phyloP scores from a whole-genome alignment of 2,888 invertebrate species.

The Tineola bisselliella region DNA sequence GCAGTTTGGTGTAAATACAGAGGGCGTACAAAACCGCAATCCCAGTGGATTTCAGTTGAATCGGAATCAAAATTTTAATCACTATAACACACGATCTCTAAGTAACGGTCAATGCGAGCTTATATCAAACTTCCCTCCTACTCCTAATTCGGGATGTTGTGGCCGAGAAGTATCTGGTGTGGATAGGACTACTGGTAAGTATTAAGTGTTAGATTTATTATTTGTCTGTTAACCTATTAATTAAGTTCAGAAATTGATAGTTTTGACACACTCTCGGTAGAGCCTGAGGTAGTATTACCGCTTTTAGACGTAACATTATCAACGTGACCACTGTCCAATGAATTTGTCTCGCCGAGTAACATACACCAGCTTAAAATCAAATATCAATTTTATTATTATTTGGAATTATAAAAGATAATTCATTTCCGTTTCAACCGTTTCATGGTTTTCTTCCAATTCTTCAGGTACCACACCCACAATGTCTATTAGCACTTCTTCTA shows the following conservation, averaged over 20 bases:
- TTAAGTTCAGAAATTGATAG: slow-evolving; percentile 16
- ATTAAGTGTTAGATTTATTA: neutral
- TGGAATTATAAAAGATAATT: too few species aligned
- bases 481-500: slow-evolving; percentile 14
- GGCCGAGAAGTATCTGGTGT: slow-evolving; percentile 39
- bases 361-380: too few species aligned
- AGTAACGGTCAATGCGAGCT: slow-evolving; percentile 28
- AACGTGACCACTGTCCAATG: too few species aligned
- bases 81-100: neutral
- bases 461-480: too few species aligned
- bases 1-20: neutral
- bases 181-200: slow-evolving; percentile 39
- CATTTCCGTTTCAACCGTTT: too few species aligned
- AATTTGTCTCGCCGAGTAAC: too few species aligned
- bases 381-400: too few species aligned
- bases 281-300: too few species aligned
- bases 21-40: neutral
- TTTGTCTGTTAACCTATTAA: too few species aligned
- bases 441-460: too few species aligned
- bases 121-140: slow-evolving; percentile 37
- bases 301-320: too few species aligned
- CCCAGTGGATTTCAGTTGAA: neutral
- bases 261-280: too few species aligned
- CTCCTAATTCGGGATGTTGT: slow-evolving; percentile 43
- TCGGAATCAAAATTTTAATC: neutral